Percentiles rank a stretch among this genome's conserved stretches.
phyloP scores from a whole-genome alignment of 2,797 vertebrate genomes.

The Buphagus erythrorhynchus region DNA sequence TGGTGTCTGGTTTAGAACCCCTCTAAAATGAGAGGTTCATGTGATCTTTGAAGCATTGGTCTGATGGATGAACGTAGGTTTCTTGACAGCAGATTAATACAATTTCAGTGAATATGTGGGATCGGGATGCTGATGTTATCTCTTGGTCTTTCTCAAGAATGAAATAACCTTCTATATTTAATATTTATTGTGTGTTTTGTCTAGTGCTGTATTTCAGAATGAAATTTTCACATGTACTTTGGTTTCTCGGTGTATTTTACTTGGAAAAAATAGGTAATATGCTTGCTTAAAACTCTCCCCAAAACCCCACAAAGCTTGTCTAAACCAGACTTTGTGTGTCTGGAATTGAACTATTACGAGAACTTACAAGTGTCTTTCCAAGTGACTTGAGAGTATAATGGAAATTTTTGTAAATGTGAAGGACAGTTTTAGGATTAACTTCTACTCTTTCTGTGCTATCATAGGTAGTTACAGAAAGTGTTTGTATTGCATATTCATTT shows the following conservation, averaged over 20 bases:
- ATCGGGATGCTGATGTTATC: neutral
- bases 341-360: neutral
- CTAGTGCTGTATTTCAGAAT: neutral
- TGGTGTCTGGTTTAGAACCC: neutral
- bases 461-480: neutral
- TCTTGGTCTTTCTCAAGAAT: neutral
- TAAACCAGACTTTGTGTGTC: neutral
- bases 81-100: neutral
- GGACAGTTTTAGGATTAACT: neutral
- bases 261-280: neutral
- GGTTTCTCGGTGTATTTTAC: neutral
- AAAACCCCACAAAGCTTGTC: neutral
- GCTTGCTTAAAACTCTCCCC: neutral
- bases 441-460: neutral
- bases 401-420: neutral
- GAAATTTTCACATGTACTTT: neutral
- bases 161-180: neutral
- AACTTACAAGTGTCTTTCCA: neutral
- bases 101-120: neutral
- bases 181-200: neutral
- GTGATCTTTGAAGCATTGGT: neutral
- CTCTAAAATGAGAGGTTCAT: neutral
- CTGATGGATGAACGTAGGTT: neutral
- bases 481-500: neutral
- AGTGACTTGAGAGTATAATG: neutral